A percentile compares a stretch with the other conserved stretches of the same genome.
These are phyloP conservation scores for Kryptolebias ocellatus DNA, from an alignment of 2,797 vertebrate species.

Conservation along the genomic window DNA sequence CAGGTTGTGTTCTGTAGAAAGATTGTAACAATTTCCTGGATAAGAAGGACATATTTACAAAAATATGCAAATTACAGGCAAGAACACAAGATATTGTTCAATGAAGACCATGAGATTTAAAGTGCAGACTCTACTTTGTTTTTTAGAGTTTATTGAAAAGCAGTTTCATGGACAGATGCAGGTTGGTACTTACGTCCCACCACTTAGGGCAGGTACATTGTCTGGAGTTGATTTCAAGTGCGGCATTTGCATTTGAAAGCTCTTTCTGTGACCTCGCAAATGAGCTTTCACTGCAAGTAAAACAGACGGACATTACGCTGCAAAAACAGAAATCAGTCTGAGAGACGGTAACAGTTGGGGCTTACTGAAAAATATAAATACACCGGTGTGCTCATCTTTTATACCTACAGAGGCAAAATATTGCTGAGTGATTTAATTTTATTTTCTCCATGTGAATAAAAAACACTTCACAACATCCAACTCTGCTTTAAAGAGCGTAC, in stretches of 20 bases:
- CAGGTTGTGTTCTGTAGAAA: too few species aligned
- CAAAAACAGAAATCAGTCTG: background rate
- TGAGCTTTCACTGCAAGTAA: background rate
- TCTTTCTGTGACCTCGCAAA: background rate
- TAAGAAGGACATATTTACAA: too few species aligned
- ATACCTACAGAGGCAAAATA: too few species aligned
- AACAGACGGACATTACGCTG: background rate
- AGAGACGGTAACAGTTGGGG: background rate
- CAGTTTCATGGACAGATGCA: background rate
- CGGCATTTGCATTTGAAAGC: slow-evolving; percentile 13
- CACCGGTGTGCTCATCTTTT: too few species aligned
- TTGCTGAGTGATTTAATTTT: too few species aligned
- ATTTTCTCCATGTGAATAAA: too few species aligned
- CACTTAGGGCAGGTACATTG: background rate
- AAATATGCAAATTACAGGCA: background rate
- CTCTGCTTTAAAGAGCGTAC: too few species aligned
- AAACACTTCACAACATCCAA: too few species aligned
- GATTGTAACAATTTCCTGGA: too few species aligned
- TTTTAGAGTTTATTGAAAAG: background rate
- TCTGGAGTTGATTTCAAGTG: slow-evolving; percentile 1
- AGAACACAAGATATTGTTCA: background rate
- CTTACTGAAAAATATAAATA: too few species aligned
- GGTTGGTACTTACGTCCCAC: background rate
- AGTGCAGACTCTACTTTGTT: background rate
- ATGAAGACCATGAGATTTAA: background rate